These are phyloP conservation scores for Gadopsis marmoratus DNA, from an alignment of 2,797 vertebrate species.

Conservation along the genomic window DNA sequence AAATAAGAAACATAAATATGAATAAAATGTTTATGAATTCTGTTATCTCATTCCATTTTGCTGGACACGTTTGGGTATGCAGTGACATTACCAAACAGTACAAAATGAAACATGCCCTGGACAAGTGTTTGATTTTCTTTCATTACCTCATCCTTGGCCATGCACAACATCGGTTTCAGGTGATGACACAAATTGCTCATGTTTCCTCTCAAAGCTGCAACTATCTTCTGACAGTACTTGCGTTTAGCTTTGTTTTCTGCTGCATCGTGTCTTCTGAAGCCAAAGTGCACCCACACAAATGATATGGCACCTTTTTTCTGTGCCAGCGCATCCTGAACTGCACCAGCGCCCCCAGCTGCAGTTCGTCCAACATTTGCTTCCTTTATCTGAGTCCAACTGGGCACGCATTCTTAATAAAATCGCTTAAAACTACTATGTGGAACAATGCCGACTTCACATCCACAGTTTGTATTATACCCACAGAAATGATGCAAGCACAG, in stretches of 20 bases:
- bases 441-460: constrained; percentile 23
- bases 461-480: constrained; percentile 20
- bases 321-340: constrained; percentile 10
- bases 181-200: constrained; percentile 4
- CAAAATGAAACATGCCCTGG: background rate
- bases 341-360: background rate
- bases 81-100: background rate
- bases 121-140: background rate
- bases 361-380: constrained; percentile 14
- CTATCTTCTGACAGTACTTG: constrained; percentile 11
- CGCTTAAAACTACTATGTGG: constrained; percentile 8
- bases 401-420: constrained; percentile 15
- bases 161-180: background rate
- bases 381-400: constrained; percentile 16
- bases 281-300: constrained; percentile 30
- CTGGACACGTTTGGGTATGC: no score
- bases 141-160: background rate
- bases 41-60: background rate
- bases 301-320: constrained; percentile 1
- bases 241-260: constrained; percentile 18
- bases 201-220: constrained; percentile 12
- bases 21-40: background rate
- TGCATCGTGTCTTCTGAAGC: constrained; percentile 15
- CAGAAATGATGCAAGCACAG: constrained; percentile 3
- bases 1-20: background rate